phyloP scores from a whole-genome alignment of 2,113 vertebrate genomes.

The Sceloporus tristichus region DNA sequence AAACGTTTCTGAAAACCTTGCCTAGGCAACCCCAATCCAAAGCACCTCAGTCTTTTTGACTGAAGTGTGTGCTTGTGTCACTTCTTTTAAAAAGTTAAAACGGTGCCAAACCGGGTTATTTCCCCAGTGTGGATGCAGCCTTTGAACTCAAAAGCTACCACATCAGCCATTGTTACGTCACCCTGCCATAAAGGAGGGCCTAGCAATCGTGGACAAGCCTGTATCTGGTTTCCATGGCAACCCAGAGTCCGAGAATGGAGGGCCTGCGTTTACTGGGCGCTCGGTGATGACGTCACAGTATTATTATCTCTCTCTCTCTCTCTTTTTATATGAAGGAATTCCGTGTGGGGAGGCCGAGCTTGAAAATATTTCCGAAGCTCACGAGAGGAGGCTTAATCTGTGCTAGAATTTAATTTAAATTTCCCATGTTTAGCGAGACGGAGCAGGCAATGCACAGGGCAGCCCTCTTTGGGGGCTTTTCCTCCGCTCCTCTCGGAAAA shows the following conservation, averaged over 20 bases:
- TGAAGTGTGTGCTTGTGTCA: too few species aligned
- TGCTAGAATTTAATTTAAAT: too few species aligned
- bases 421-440: background rate
- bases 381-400: background rate
- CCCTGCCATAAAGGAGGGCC: background rate
- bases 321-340: rapidly evolving
- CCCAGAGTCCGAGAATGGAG: background rate
- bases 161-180: background rate
- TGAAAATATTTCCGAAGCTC: background rate
- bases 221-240: background rate
- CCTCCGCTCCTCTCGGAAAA: background rate
- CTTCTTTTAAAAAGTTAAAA: too few species aligned
- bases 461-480: background rate
- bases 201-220: background rate
- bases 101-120: too few species aligned
- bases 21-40: too few species aligned
- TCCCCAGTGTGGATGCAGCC: too few species aligned
- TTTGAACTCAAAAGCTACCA: too few species aligned
- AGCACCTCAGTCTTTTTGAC: too few species aligned
- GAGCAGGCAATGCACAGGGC: background rate
- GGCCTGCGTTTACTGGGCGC: background rate
- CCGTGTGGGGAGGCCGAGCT: background rate
- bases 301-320: too few species aligned
- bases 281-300: background rate
- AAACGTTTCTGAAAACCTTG: too few species aligned